Conservation (phyloP, 2,888 invertebrate species). For the Tachina lurida region DNA sequence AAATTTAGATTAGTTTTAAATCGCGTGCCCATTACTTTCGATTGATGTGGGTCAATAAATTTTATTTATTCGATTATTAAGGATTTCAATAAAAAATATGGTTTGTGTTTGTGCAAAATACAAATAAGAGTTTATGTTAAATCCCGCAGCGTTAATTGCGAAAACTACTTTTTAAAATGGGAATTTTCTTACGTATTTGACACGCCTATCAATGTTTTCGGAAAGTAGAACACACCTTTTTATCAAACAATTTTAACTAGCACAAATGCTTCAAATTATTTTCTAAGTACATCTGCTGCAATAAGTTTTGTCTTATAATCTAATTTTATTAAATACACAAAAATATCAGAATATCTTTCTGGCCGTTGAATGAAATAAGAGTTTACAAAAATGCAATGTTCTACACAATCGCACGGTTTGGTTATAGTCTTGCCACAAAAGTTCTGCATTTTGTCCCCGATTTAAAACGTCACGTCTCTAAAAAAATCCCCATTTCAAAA, state of each 20-base stretch:
- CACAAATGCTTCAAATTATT: no score
- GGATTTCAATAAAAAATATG: constrained; percentile 50
- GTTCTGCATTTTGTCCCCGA: no score
- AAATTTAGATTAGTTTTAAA: constrained; percentile 24
- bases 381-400: neutral
- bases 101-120: constrained; percentile 26
- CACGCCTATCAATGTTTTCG: constrained; percentile 42
- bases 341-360: no score
- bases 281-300: neutral
- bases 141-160: constrained; percentile 60
- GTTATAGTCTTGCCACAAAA: no score
- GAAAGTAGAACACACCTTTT: neutral
- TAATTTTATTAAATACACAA: no score
- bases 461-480: no score
- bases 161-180: constrained; percentile 6
- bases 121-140: constrained; percentile 9
- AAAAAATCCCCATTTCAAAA: no score
- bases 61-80: constrained; percentile 25
- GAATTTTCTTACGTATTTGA: constrained; percentile 33
- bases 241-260: no score
- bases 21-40: constrained; percentile 41
- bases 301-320: neutral
- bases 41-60: constrained; percentile 50
- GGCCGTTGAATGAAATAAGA: no score
- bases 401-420: neutral